phyloP scores from a whole-genome alignment of 37 sponge, comb jelly and placozoan genomes.

The Halichondria panicea region DNA sequence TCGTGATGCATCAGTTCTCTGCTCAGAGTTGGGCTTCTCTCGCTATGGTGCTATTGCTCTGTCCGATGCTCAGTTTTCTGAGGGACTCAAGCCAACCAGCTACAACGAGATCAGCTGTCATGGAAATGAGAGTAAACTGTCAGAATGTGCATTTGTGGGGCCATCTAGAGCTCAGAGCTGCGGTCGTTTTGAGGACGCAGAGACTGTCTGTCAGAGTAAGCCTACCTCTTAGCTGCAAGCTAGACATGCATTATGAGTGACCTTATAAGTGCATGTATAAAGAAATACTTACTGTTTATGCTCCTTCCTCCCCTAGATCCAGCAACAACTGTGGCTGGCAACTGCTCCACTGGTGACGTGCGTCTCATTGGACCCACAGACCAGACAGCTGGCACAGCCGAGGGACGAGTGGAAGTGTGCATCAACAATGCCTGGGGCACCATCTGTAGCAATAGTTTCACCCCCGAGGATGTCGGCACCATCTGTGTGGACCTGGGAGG shows the following conservation, averaged over 20 bases:
- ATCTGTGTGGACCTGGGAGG: constrained; percentile 32
- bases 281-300: background rate
- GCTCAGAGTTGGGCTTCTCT: too few relatives aligned
- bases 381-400: background rate
- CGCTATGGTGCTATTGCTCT: constrained; percentile 4
- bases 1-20: too few relatives aligned
- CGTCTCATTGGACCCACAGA: background rate
- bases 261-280: background rate
- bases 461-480: constrained; percentile 25
- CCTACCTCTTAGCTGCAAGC: background rate
- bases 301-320: too few relatives aligned
- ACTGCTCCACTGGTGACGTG: constrained; percentile 12
- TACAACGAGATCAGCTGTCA: too few relatives aligned
- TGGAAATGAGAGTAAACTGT: too few relatives aligned
- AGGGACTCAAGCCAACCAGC: background rate
- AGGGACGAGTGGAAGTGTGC: constrained; percentile 55
- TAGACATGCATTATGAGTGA: too few relatives aligned
- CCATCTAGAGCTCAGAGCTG: background rate
- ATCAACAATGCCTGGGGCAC: constrained; percentile 66
- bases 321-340: too few relatives aligned
- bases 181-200: constrained; percentile 35
- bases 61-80: constrained; percentile 6
- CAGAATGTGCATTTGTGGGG: too few relatives aligned
- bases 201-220: constrained; percentile 30
- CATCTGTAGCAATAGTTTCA: constrained; percentile 25